Evolutionary conservation across 2,113 vertebrate genomes (phyloP).

Genomic region (Chionomys nivalis): DNA sequence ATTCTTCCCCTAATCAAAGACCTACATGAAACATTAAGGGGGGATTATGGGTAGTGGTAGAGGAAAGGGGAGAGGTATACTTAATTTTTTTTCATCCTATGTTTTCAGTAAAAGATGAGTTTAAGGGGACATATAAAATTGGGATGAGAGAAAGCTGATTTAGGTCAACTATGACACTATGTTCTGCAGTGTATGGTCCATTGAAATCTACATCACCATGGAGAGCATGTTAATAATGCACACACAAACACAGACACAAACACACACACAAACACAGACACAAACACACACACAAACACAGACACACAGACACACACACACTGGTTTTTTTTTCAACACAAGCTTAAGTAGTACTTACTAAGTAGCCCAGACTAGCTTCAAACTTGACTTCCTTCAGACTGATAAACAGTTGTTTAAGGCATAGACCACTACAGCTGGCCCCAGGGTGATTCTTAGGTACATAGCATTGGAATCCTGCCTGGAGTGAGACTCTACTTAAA

Average conservation of each 20-base stretch:
- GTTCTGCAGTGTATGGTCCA: not conserved
- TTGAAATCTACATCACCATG: constrained; percentile 23
- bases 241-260: not conserved
- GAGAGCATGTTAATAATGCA: constrained; percentile 46
- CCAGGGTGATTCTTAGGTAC: constrained; percentile 27
- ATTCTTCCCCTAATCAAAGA: not conserved
- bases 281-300: not conserved
- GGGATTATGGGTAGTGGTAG: too few relatives aligned
- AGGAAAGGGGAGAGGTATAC: not conserved
- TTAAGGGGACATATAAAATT: not conserved
- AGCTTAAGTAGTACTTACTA: not conserved
- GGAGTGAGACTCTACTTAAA: not conserved
- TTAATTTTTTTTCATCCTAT: not conserved
- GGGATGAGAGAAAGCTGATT: not conserved
- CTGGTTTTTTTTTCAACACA: not conserved
- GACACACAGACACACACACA: not conserved
- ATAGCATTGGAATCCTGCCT: not conserved
- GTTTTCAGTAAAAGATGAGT: not conserved
- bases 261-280: not conserved
- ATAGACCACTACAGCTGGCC: not conserved
- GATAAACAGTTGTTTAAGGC: not conserved
- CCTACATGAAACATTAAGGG: not conserved
- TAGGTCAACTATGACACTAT: not conserved
- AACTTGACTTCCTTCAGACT: not conserved
- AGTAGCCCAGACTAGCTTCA: not conserved